These are phyloP conservation scores for Salvelinus namaycush DNA, from an alignment of 2,113 vertebrate genomes.

Conservation along the genomic window DNA sequence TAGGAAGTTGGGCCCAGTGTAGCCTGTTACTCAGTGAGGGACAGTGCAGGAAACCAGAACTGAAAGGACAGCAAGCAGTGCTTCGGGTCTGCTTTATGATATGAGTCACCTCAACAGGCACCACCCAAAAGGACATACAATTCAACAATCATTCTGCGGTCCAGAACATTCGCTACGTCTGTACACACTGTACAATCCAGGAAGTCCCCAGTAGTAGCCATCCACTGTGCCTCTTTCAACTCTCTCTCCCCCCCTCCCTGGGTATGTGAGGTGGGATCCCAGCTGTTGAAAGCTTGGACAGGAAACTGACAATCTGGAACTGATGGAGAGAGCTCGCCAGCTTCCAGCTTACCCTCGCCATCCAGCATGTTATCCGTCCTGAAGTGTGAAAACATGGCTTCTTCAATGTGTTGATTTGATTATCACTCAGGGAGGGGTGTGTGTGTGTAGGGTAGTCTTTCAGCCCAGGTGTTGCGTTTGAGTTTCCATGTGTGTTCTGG, in stretches of 20 bases:
- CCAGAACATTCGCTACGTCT: too few species aligned
- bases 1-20: too few species aligned
- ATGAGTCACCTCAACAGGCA: not conserved
- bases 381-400: not conserved
- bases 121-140: not conserved
- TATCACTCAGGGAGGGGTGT: too few species aligned
- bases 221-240: not conserved
- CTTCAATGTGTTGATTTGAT: not conserved
- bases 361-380: not conserved
- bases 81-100: too few species aligned
- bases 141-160: not conserved
- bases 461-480: too few species aligned
- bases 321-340: not conserved
- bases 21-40: too few species aligned
- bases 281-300: conserved; percentile 23
- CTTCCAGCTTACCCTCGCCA: not conserved
- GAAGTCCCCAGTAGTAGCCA: not conserved
- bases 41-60: not conserved
- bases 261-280: not conserved
- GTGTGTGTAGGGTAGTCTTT: too few species aligned
- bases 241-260: not conserved
- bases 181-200: not conserved
- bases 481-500: too few species aligned
- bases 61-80: not conserved
- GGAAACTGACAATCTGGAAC: not conserved